Conservation (phyloP, 2,797 vertebrate genomes). For the Danio jaintianensis region DNA sequence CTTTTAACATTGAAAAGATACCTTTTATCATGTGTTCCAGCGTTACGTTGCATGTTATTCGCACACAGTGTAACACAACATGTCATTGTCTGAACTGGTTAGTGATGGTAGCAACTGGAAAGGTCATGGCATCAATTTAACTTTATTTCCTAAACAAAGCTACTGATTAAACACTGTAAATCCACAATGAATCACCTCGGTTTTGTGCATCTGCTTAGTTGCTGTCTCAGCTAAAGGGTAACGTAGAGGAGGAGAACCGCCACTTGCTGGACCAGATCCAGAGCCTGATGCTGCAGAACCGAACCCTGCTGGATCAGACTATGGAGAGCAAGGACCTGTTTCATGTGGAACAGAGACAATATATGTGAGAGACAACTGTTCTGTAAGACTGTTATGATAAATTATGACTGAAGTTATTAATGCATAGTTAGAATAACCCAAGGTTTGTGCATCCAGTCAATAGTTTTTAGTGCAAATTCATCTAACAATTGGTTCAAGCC, state of each 20-base stretch:
- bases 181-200: background rate
- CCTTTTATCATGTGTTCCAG: too few species aligned
- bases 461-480: background rate
- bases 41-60: too few species aligned
- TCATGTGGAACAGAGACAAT: conserved; percentile 96
- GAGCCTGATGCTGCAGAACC: conserved; percentile 96
- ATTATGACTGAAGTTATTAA: background rate
- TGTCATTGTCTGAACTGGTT: background rate
- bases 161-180: background rate
- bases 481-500: background rate
- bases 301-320: conserved; percentile 92
- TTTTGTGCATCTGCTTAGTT: conserved; percentile 76
- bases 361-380: conserved; percentile 84
- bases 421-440: background rate
- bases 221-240: conserved; percentile 96
- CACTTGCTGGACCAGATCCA: conserved; percentile 97
- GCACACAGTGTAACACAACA: background rate
- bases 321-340: conserved; percentile 99
- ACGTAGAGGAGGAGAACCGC: conserved; percentile 98
- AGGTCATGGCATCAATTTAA: background rate
- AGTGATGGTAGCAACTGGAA: background rate
- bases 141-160: background rate
- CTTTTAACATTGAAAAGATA: too few species aligned
- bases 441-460: background rate
- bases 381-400: too few species aligned